phyloP scores from a whole-genome alignment of 2,113 vertebrate species.

The Pseudorasbora parva region DNA sequence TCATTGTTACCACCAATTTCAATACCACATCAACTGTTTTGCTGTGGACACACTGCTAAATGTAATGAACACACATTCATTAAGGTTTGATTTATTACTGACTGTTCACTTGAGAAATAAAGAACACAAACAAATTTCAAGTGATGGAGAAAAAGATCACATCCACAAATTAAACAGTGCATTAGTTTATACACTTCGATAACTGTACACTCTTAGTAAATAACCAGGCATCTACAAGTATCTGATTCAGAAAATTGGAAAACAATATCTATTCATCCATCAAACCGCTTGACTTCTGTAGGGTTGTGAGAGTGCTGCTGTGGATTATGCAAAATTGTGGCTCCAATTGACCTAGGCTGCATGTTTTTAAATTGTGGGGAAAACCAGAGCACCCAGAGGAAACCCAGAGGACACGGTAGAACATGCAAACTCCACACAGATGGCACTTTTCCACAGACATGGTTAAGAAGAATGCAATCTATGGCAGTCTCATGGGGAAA shows the following conservation, averaged over 20 bases:
- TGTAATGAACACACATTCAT: background rate
- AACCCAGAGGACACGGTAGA: background rate
- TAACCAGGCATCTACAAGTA: background rate
- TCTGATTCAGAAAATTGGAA: background rate
- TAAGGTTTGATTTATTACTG: background rate
- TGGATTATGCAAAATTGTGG: background rate
- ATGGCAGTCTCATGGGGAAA: background rate
- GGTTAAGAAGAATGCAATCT: too few species aligned
- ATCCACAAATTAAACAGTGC: too few species aligned
- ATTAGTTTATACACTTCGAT: too few species aligned
- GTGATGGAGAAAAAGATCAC: too few species aligned
- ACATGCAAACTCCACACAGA: background rate
- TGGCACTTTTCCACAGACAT: background rate
- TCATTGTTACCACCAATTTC: background rate
- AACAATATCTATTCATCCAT: background rate
- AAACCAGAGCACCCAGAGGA: background rate
- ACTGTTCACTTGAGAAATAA: too few species aligned
- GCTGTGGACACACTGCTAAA: background rate
- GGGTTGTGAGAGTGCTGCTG: background rate
- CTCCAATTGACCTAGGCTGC: background rate
- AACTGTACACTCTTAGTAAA: too few species aligned
- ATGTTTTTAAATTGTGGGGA: background rate
- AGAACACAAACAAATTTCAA: too few species aligned
- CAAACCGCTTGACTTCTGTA: background rate
- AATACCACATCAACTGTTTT: background rate